A percentile compares a stretch with the other conserved stretches of the same genome.
phyloP scores from a whole-genome alignment of 92 coral and sea anemone genomes.

The Montipora capitata region DNA sequence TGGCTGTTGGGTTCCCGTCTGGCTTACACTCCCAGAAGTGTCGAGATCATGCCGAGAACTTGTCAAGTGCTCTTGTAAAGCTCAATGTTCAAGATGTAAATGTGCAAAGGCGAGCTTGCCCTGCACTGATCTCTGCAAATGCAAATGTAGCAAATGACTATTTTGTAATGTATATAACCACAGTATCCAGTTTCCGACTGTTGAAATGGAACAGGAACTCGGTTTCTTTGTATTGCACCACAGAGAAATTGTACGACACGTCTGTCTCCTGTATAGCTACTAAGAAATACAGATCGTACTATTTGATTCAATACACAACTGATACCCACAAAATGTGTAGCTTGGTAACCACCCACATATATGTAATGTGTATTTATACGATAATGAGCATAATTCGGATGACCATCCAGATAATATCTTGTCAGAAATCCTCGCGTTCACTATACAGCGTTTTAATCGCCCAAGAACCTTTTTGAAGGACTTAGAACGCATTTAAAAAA shows the following conservation, averaged over 20 bases:
- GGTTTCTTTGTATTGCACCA: conserved; percentile 9
- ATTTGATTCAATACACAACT: no score
- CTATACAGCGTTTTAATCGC: background rate
- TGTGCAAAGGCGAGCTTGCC: conserved; percentile 29
- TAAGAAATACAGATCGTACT: background rate
- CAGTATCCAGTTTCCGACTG: conserved; percentile 11
- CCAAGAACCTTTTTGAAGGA: conserved; percentile 1
- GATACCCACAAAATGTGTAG: background rate
- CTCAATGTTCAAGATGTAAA: conserved; percentile 18
- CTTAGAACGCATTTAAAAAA: background rate
- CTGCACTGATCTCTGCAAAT: conserved; percentile 38
- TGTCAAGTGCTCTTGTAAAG: no score
- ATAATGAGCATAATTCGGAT: conserved; percentile 24
- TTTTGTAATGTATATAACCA: background rate
- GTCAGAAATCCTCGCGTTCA: conserved; percentile 12
- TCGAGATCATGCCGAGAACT: conserved; percentile 16
- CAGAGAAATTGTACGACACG: conserved; percentile 1
- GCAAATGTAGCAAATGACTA: conserved; percentile 24
- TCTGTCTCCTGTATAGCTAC: background rate
- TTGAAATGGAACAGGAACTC: background rate
- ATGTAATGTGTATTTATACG: conserved; percentile 16
- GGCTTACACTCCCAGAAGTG: no score
- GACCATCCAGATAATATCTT: conserved; percentile 10
- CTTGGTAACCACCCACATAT: conserved; percentile 20
- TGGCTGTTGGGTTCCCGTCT: no score